phyloP scores from a whole-genome alignment of 2,888 invertebrate genomes.

The Xestia sexstrigata region DNA sequence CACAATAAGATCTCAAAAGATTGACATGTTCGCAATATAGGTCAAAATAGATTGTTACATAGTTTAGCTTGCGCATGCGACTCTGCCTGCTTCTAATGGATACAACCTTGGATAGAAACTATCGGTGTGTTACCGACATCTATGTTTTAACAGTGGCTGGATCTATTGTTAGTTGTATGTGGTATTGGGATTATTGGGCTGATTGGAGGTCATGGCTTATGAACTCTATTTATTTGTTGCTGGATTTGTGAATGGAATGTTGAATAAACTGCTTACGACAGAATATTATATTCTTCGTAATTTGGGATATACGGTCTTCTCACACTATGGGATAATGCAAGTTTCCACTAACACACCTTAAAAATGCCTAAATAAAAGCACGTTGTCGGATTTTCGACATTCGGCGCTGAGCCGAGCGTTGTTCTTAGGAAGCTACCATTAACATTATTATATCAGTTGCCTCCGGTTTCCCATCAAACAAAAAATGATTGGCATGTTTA shows the following conservation, averaged over 20 bases:
- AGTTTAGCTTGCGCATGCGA: constrained; percentile 47
- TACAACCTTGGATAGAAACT: constrained; percentile 41
- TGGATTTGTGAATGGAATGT: neutral
- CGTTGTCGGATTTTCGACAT: neutral
- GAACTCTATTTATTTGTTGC: neutral
- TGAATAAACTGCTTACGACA: neutral
- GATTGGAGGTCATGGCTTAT: constrained; percentile 11
- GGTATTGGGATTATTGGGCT: neutral
- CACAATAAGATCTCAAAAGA: constrained; percentile 3
- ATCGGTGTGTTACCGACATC: constrained; percentile 19
- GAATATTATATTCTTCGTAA: neutral
- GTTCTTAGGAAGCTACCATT: neutral
- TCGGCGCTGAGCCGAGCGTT: neutral
- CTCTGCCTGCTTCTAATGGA: constrained; percentile 36
- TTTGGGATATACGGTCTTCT: neutral
- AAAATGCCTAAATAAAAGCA: neutral
- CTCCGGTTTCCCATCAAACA: neutral
- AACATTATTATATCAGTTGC: neutral
- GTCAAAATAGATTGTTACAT: constrained; percentile 52
- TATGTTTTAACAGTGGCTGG: constrained; percentile 13
- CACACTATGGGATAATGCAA: neutral
- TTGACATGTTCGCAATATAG: constrained; percentile 34
- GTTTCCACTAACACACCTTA: neutral
- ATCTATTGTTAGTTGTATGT: constrained; percentile 20
- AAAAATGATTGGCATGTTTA: constrained; percentile 7